Base-by-base conservation (phyloP, 2,888 invertebrate genomes). In the Pantelozetes paolii region DNA sequence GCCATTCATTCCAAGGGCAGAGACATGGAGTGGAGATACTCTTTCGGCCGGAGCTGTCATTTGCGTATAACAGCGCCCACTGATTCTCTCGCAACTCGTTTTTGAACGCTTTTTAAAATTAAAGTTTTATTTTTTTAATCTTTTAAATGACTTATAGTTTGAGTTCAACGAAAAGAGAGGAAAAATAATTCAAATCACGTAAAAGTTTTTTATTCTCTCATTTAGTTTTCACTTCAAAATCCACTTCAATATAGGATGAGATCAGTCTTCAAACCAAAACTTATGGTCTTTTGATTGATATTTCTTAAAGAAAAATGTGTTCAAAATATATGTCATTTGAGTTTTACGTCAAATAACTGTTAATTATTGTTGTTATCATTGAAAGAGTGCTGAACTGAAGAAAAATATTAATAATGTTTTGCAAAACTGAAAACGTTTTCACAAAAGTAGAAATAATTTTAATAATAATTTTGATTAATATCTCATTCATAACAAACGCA, bases 101-200 rank as follows among this genome's bases (percentile, higher is more conserved):
- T 64, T 36, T 20, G 8, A 64, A 20, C 26, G 6, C 9, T n/a
- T 64, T 64, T 30, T 36, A 64, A 50, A 20, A 50, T n/a, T n/a
- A 50, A 50, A 50, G 15, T 20, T 20, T 64, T 64, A 36, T 64
- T 15, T 20, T 1, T 64, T 59, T 20, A 18, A 30, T 59, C 8
- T 8, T 2, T 30, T 57, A 11, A 11, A 20, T 28, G 32, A 23
- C 9, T 50, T 9, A 59, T 1, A 59, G 30, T 23, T 15, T 30
- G 26, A 13, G 2, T 18, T 3, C 30, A n/a, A n/a, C n/a, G n/a
- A n/a, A n/a, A n/a, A n/a, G n/a, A n/a, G n/a, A n/a, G n/a, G n/a
- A n/a, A n/a, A n/a, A 28, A 59, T 23, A 8, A 59, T 59, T 59
- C 59, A 32, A 59, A 59, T 59, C 59, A 59, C 59, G 59, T 59